Conservation (phyloP, 2,113 vertebrate species). For the Centropristis striata region DNA sequence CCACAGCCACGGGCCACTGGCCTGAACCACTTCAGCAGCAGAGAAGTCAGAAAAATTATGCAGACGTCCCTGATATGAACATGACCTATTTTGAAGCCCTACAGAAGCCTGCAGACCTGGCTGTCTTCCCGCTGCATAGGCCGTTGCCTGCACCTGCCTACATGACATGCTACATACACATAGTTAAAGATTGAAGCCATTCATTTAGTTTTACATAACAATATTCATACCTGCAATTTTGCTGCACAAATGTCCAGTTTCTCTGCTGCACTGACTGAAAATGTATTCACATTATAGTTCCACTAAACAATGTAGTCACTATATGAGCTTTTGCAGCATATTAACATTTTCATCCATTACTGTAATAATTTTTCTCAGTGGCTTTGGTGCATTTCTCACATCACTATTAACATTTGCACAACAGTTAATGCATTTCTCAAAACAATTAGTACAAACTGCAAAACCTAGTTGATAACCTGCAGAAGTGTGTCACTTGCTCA, state of each 20-base stretch:
- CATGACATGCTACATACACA: background rate
- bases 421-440: too few species aligned
- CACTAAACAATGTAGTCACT: background rate
- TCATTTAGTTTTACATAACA: background rate
- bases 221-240: background rate
- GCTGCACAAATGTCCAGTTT: background rate
- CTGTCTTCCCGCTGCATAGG: slow-evolving; percentile 29
- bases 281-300: background rate
- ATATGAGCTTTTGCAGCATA: too few species aligned
- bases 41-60: slow-evolving; percentile 75
- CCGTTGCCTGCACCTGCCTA: slow-evolving; percentile 33
- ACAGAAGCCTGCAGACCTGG: slow-evolving; percentile 68
- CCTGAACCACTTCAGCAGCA: slow-evolving; percentile 72
- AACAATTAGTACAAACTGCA: too few species aligned
- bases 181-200: background rate
- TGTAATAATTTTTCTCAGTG: too few species aligned
- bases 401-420: too few species aligned
- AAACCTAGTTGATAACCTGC: too few species aligned
- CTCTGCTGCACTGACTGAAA: background rate
- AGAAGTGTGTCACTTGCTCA: too few species aligned
- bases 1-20: slow-evolving; percentile 56
- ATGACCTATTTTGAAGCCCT: slow-evolving; percentile 81
- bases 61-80: slow-evolving; percentile 75
- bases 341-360: too few species aligned
- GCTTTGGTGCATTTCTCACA: too few species aligned